phyloP scores from a whole-genome alignment of 2,113 vertebrate species.

The Pseudopipra pipra region DNA sequence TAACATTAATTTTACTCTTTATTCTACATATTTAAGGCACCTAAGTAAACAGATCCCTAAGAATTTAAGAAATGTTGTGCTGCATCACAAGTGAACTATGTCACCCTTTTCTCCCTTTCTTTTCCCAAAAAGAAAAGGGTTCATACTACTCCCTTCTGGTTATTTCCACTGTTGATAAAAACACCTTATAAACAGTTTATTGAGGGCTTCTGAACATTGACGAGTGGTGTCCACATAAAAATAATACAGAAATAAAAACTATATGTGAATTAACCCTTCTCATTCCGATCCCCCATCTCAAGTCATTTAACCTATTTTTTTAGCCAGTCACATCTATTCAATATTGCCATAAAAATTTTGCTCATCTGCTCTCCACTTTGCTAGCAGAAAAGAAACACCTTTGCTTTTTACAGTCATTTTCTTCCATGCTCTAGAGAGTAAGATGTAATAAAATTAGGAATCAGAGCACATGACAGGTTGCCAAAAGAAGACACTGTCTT shows the following conservation, averaged over 20 bases:
- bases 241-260: background rate
- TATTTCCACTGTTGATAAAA: constrained; percentile 28
- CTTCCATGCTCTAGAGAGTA: background rate
- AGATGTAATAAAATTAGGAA: constrained; percentile 27
- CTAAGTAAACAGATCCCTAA: background rate
- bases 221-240: background rate
- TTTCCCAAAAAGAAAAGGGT: background rate
- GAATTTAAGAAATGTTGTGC: background rate
- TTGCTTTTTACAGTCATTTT: background rate
- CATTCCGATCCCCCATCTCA: background rate
- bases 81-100: background rate
- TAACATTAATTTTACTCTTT: background rate
- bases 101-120: background rate
- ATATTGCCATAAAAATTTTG: constrained; percentile 2
- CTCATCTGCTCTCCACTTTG: background rate
- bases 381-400: constrained; percentile 19
- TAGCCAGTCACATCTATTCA: background rate
- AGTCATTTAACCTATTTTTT: background rate
- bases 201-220: background rate
- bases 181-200: background rate
- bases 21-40: background rate
- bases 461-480: background rate
- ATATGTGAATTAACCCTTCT: background rate
- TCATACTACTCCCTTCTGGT: background rate
- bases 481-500: background rate